Base-by-base conservation (phyloP, 2,888 invertebrate species). In the Hydropsyche betteni region DNA sequence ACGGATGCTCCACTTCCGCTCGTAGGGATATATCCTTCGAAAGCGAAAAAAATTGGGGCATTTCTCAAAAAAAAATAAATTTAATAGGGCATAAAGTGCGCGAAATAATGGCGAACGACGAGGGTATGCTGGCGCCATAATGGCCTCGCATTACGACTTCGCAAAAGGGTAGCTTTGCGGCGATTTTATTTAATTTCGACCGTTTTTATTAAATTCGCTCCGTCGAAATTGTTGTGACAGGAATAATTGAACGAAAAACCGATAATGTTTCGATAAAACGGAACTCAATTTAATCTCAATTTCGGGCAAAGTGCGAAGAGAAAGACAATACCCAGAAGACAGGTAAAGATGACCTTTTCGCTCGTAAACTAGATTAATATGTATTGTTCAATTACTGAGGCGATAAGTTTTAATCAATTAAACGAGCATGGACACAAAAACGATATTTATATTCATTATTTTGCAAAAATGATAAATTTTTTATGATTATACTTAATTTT, bases 81-180 rank as follows among this genome's bases (percentile, higher is more conserved):
- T 58, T 58, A 36, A 64, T 64, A 64, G 36, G 64, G 12, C 34
- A 64, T 64, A 64, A 64, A 64, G 36, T 64, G 34, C n/a, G 64
- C n/a, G 64, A 64, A 64, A 64, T 34, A 34, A 64, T 64, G 36
- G 64, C 34, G 64, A 64, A 36, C 55, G n/a, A 36, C 55, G n/a
- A 33, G 64, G 64, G 36, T 34, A 61, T 2, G 12, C 36, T 34
- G 6, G 36, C 34, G 64, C 34, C 58, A 24, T 58, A 58, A 58
- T 58, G 58, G 58, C 16, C 24, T 24, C 58, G 58, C 16, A 58
- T 58, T 58, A 58, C 58, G 58, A 58, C 14, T 58, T 16, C 58
- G 58, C 58, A 24, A 24, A 58, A 58, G 58, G 58, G 58, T 58
- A 58, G 58, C 58, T 58, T 58, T 16, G 58, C 8, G 16, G 16